These are phyloP conservation scores for Hirtodrosophila alboralis DNA, from an alignment of 2,888 invertebrate species.

Conservation along the genomic window DNA sequence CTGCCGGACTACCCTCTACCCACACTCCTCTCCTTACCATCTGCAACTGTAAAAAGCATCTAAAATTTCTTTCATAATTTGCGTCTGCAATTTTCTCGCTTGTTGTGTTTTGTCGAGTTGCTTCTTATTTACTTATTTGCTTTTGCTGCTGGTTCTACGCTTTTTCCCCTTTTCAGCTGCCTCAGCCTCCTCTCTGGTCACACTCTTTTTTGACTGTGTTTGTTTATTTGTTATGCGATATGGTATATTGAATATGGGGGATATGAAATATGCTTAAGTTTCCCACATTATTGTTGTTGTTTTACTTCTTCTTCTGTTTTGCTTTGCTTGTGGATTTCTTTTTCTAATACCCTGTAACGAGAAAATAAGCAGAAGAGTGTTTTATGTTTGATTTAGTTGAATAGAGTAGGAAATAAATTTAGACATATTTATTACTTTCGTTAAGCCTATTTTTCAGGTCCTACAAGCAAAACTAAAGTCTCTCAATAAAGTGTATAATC, in stretches of 20 bases:
- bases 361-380: no score
- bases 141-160: conserved; percentile 19
- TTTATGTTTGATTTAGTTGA: no score
- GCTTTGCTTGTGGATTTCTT: conserved; percentile 14
- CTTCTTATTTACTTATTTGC: conserved; percentile 18
- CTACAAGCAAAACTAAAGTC: no score
- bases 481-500: no score
- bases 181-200: conserved; percentile 3
- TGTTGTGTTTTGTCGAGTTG: conserved; percentile 34
- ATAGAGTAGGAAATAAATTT: no score
- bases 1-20: background rate
- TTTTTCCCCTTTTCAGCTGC: background rate
- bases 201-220: conserved; percentile 16
- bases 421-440: no score
- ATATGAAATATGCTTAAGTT: conserved; percentile 33
- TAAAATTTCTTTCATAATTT: conserved; percentile 38
- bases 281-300: conserved; percentile 34
- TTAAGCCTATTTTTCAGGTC: no score
- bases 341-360: background rate
- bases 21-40: background rate
- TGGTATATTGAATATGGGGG: conserved; percentile 19
- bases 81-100: conserved; percentile 33
- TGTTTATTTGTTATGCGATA: conserved; percentile 45
- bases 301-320: background rate
- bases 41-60: conserved; percentile 6